These are phyloP conservation scores for Pogonocichla stellata DNA, from an alignment of 2,113 vertebrate species.

Conservation along the genomic window DNA sequence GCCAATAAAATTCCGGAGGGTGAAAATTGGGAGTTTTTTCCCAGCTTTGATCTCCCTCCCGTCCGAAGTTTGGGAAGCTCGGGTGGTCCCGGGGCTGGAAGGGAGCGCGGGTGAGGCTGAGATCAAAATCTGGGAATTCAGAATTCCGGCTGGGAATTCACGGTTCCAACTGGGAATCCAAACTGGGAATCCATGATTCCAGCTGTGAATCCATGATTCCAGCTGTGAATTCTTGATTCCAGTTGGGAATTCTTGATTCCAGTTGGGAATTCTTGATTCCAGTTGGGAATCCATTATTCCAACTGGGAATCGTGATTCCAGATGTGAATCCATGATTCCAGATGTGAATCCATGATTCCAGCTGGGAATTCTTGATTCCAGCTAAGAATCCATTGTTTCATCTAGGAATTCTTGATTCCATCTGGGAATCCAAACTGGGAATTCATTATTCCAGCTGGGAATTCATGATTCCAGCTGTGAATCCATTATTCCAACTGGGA, in stretches of 20 bases:
- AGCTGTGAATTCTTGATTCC: neutral
- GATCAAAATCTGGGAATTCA: neutral
- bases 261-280: neutral
- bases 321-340: no score
- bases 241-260: neutral
- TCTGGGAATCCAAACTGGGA: no score
- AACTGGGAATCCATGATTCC: no score
- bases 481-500: neutral
- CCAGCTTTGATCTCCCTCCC: neutral
- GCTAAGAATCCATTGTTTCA: no score
- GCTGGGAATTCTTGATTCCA: no score
- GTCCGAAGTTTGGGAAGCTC: fast-evolving
- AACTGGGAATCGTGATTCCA: neutral
- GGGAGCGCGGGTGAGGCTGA: fast-evolving
- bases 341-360: no score
- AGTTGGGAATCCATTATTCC: neutral
- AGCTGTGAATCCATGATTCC: no score
- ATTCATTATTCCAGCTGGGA: no score
- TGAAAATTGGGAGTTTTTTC: neutral
- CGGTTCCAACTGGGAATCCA: no score
- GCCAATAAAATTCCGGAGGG: fast-evolving
- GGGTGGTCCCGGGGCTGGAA: neutral
- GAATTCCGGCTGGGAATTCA: neutral
- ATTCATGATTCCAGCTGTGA: neutral
- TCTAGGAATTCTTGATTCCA: no score